These are phyloP conservation scores for Drosophila paulistorum DNA, from an alignment of 1,140 invertebrate genomes.

Conservation along the genomic window DNA sequence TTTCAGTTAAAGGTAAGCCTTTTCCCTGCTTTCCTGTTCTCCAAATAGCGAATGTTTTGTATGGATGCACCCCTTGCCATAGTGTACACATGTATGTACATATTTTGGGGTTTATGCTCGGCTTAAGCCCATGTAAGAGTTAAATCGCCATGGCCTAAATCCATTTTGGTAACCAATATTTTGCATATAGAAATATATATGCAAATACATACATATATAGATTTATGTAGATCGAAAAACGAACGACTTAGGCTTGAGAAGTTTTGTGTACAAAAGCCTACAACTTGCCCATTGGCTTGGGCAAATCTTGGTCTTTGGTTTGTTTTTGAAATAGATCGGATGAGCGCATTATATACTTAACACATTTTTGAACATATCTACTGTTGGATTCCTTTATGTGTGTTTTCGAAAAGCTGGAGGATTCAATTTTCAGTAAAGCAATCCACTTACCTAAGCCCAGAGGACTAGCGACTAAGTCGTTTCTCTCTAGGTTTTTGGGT, in stretches of 20 bases:
- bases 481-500: constrained; percentile 32
- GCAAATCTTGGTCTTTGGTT: constrained; percentile 56
- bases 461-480: constrained; percentile 63
- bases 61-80: neutral
- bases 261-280: constrained; percentile 37
- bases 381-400: neutral
- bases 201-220: neutral
- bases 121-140: constrained; percentile 67
- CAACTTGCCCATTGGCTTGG: constrained; percentile 33
- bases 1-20: constrained; percentile 1
- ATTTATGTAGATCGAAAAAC: constrained; percentile 7
- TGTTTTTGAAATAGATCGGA: constrained; percentile 79
- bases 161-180: constrained; percentile 57
- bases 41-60: neutral
- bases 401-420: constrained; percentile 32
- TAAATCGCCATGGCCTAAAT: constrained; percentile 66
- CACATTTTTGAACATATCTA: constrained; percentile 51
- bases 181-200: constrained; percentile 48
- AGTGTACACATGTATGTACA: constrained; percentile 30
- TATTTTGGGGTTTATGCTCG: constrained; percentile 67
- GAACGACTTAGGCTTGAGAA: constrained; percentile 32
- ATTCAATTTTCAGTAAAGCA: constrained; percentile 63
- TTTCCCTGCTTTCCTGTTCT: constrained; percentile 3
- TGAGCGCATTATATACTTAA: constrained; percentile 81
- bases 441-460: constrained; percentile 77